A percentile compares a stretch with the other conserved stretches of the same genome.
These are phyloP conservation scores for Atta cephalotes DNA, from an alignment of 1,140 invertebrate species.

Conservation along the genomic window DNA sequence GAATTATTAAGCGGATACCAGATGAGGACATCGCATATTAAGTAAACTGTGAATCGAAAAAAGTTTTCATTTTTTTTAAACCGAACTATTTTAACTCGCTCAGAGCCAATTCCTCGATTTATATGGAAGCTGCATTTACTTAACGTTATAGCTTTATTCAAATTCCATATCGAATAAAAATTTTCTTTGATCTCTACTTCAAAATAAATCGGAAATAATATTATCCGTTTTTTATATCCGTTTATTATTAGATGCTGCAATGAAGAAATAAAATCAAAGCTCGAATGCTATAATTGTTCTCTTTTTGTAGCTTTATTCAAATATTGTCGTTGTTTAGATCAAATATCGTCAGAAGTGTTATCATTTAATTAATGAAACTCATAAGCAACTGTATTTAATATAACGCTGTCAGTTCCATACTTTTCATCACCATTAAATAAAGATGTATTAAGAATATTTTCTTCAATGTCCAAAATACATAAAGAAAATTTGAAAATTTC, in stretches of 20 bases:
- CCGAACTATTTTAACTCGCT: not conserved
- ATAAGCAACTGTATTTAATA: constrained; percentile 10
- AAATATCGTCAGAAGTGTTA: constrained; percentile 18
- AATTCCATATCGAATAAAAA: constrained; percentile 33
- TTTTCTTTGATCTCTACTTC: constrained; percentile 44
- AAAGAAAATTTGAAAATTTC: not conserved
- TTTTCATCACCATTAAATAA: not conserved
- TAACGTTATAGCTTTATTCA: not conserved
- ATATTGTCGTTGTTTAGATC: not conserved
- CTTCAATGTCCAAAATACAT: not conserved
- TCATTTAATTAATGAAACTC: constrained; percentile 50
- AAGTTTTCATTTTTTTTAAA: not conserved
- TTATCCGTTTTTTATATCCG: not conserved
- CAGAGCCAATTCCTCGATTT: not conserved
- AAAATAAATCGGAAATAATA: constrained; percentile 11
- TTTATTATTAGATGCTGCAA: constrained; percentile 12
- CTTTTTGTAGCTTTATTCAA: constrained; percentile 33
- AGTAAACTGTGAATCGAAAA: not conserved
- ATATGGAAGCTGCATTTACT: not conserved
- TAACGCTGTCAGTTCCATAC: not conserved
- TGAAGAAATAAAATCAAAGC: constrained; percentile 18
- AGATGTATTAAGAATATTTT: not conserved
- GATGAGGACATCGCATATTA: not conserved
- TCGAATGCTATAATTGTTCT: not conserved
- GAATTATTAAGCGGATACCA: not conserved